phyloP scores from a whole-genome alignment of 2,113 vertebrate genomes.

The Toxostoma redivivum region DNA sequence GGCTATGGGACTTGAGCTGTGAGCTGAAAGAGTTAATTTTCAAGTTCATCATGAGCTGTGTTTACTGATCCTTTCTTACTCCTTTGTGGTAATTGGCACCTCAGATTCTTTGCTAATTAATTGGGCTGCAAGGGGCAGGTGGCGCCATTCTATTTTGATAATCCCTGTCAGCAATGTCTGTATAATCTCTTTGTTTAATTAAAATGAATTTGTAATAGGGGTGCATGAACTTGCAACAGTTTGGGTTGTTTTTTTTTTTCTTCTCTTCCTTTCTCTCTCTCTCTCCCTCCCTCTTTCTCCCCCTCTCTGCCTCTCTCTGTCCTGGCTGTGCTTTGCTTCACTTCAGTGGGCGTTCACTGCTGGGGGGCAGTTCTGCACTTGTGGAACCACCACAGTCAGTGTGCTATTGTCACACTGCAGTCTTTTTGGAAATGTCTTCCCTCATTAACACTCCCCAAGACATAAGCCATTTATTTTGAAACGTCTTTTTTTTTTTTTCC shows the following conservation, averaged over 20 bases:
- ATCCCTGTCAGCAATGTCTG: slow-evolving; percentile 84
- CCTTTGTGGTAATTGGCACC: slow-evolving; percentile 85
- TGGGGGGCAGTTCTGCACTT: slow-evolving; percentile 47
- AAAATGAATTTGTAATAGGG: slow-evolving; percentile 81
- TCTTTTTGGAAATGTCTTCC: neutral
- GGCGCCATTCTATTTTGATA: slow-evolving; percentile 86
- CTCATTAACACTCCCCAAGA: neutral
- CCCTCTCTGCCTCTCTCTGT: no score
- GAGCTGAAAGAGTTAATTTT: slow-evolving; percentile 64
- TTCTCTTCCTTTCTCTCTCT: neutral
- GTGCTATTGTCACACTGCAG: neutral
- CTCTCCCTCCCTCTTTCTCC: neutral
- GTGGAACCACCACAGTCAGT: neutral
- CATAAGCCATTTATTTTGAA: neutral
- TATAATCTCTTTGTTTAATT: slow-evolving; percentile 89
- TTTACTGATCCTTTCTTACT: slow-evolving; percentile 68
- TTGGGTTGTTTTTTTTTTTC: neutral
- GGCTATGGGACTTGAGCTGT: neutral
- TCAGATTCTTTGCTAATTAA: slow-evolving; percentile 83
- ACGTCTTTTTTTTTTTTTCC: neutral
- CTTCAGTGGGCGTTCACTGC: slow-evolving; percentile 69
- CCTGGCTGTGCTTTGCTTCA: neutral
- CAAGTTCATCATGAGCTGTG: slow-evolving; percentile 48
- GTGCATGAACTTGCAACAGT: slow-evolving; percentile 85
- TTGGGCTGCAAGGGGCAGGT: slow-evolving; percentile 85